Base-by-base conservation (phyloP, 2,888 invertebrate species). In the Cataglyphis cursor region DNA sequence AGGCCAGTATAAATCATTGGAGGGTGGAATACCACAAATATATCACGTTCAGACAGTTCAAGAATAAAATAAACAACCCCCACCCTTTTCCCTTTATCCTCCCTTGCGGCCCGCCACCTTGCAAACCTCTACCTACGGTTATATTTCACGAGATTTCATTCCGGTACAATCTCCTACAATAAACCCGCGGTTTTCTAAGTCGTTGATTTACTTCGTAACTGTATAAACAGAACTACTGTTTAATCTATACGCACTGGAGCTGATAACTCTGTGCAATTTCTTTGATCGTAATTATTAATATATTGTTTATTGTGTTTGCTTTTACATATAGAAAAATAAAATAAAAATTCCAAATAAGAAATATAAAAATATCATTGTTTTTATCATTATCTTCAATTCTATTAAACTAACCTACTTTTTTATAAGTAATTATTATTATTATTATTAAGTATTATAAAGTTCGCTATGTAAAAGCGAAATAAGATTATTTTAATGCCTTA, bases 71-170 rank as follows among this genome's bases (percentile, higher is more conserved):
- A 89, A 90, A 88, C 85, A 87, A 88, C 38, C 64, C 35, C 61
- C 57, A 64, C 24, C 57, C 62, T 8, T 44, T 61, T 15, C n/a
- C 31, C 73, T 51, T 85, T 44, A 75, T 74, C 72, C 86, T 59
- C 74, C 64, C 64, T 81, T 84, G 75, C 35, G 59, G 82, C 82
- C 59, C 84, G 68, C 83, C 81, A 62, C 51, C n/a, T n/a, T 51
- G 51, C 51, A 64, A 86, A 86, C 84, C 81, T 73, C 54, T 51
- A 51, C 59, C 72, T 68, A 85, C 59, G 66, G 85, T 81, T 85
- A 86, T 89, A 90, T 90, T 90, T 91, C 89, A 87, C 41, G 81
- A 88, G 87, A 87, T 89, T 89, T 85, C 78, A 85, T 84, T 85
- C 81, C 82, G 54, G 82, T 73, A 73, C 72, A 62, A 73, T 85